phyloP scores from a whole-genome alignment of 2,113 vertebrate genomes.

The Ctenodactylus gundi region DNA sequence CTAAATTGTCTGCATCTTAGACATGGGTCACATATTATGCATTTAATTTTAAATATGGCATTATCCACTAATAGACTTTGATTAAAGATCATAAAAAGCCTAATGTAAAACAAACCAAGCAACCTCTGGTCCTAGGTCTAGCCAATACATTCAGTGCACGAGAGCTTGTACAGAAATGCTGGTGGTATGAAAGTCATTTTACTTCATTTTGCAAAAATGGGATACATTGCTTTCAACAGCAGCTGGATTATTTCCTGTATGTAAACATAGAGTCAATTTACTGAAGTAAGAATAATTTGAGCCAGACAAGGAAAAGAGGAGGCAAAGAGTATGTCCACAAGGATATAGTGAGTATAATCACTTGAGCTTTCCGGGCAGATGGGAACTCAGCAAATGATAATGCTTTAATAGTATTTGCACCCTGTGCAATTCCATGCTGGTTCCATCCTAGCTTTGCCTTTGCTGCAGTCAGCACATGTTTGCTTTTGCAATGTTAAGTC shows the following conservation, averaged over 20 bases:
- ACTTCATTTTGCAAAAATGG: neutral
- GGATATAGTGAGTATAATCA: neutral
- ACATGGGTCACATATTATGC: neutral
- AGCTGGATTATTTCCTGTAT: constrained; percentile 32
- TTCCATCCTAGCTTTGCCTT: neutral
- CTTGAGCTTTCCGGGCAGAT: neutral
- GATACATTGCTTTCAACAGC: neutral
- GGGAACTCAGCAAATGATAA: constrained; percentile 10
- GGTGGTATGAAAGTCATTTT: neutral
- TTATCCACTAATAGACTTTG: neutral
- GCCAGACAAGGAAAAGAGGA: neutral
- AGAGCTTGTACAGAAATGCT: neutral
- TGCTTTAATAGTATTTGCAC: neutral
- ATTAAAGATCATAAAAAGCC: neutral
- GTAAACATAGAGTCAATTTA: neutral
- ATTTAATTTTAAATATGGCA: neutral
- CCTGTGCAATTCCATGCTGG: neutral
- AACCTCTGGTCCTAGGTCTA: neutral
- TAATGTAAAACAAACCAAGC: neutral
- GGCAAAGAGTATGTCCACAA: neutral
- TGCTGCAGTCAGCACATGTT: neutral
- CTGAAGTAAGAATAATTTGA: neutral
- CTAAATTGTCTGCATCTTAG: neutral
- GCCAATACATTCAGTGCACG: neutral
- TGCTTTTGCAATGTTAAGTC: neutral